A percentile compares a stretch with the other conserved stretches of the same genome.
Evolutionary conservation across 2,888 invertebrate species (phyloP).

Genomic region (Phania funesta): DNA sequence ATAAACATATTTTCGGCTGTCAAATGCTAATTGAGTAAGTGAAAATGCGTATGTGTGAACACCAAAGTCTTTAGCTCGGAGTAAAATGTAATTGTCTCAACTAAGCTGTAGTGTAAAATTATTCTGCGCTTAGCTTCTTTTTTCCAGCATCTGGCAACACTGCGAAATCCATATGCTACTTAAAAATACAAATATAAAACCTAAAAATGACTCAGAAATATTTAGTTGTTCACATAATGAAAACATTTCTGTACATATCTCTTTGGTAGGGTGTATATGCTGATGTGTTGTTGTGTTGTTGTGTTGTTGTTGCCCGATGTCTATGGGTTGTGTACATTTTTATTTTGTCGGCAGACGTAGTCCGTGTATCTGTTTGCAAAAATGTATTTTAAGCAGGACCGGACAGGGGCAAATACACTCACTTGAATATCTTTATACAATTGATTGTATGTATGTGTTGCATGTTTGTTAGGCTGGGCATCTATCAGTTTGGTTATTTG

Average conservation of each 20-base stretch:
- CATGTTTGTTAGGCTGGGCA: neutral
- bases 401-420: neutral
- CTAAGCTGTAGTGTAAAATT: too few species aligned
- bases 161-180: neutral
- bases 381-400: neutral
- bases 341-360: neutral
- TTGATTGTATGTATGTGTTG: neutral
- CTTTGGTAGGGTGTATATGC: neutral
- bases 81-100: too few species aligned
- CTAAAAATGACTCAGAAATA: conserved; percentile 35
- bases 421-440: neutral
- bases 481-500: conserved; percentile 37
- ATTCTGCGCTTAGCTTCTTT: too few species aligned
- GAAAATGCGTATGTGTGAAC: too few species aligned
- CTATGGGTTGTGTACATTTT: conserved; percentile 10
- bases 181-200: neutral
- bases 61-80: too few species aligned
- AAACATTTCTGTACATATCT: conserved; percentile 48
- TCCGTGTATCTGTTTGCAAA: neutral
- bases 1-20: too few species aligned
- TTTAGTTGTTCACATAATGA: conserved; percentile 51
- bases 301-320: conserved; percentile 24
- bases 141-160: too few species aligned
- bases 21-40: too few species aligned
- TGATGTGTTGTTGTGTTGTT: conserved; percentile 32